Evolutionary conservation across 2,888 invertebrate genomes (phyloP), one percentile per base, ranked within the genome.

Genomic region (Clivina fossor): DNA sequence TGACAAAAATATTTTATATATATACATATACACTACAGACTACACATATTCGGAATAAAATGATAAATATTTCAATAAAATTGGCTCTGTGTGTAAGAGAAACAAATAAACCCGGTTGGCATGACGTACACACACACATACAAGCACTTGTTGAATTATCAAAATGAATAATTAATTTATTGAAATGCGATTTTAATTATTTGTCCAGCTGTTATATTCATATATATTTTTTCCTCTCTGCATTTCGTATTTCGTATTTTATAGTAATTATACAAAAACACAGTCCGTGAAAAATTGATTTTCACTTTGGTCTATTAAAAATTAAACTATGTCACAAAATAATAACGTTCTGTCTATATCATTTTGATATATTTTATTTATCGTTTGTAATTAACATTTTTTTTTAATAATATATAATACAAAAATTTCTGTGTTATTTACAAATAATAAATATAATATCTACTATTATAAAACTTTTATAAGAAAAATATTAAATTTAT

Each of bases 141-240:
- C 37, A 35, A 28, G 44, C 53, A 53, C 53, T 53, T 53, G 53
- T 53, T 53, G 53, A 53, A 51, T 53, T 53, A 44, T 26, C 44
- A 44, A 53, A 53, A 53, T 53, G 53, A 43, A 55, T 55, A 47
- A 38, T 55, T 55, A 55, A 55, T 55, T 55, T 55, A 55, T 55
- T 44, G 47, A 47, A 55, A 55, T 55, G 55, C 40, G 55, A 47
- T 55, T 55, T 55, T 55, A 55, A 55, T 55, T 55, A 47, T 55
- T 55, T 55, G 28, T 40, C 38, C 55, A 55, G 38, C 55, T 55
- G 55, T 55, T 55, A 32, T n/a, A n/a, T 46, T 28, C 38, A 30
- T 55, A 47, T 24, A n/a, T n/a, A n/a, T n/a, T n/a, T n/a, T n/a
- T n/a, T n/a, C n/a, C n/a, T n/a, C n/a, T n/a, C n/a, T n/a, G n/a